Conservation (phyloP, 2,113 vertebrate genomes). For the Peromyscus leucopus region DNA sequence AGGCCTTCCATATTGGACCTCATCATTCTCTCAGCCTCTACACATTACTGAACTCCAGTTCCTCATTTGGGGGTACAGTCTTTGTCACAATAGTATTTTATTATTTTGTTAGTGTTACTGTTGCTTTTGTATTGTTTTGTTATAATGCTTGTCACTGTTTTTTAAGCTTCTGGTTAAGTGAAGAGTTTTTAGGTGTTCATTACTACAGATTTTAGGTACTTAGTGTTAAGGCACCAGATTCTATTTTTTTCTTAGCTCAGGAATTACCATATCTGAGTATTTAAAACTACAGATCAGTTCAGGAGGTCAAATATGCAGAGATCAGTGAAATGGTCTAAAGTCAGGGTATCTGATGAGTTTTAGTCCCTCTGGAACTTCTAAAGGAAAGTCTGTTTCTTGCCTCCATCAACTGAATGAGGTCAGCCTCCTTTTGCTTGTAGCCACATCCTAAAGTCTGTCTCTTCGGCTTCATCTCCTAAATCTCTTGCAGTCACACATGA, state of each 20-base stretch:
- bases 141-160: background rate
- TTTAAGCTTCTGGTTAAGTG: background rate
- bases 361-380: background rate
- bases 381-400: background rate
- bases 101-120: background rate
- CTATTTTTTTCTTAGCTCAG: background rate
- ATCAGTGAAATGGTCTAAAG: background rate
- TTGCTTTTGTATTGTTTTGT: background rate
- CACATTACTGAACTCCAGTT: background rate
- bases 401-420: background rate
- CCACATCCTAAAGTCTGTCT: background rate
- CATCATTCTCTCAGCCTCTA: background rate
- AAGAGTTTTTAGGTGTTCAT: background rate
- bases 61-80: background rate
- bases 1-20: background rate
- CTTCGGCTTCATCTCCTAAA: background rate
- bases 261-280: background rate
- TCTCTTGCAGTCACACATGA: background rate
- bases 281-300: background rate
- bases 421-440: background rate
- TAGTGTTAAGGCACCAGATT: background rate
- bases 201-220: background rate
- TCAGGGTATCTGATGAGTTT: background rate
- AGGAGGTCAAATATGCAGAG: background rate
- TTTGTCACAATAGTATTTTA: background rate